These are phyloP conservation scores for Bugulina stolonifera DNA, from an alignment of 2,888 invertebrate species.

Conservation along the genomic window DNA sequence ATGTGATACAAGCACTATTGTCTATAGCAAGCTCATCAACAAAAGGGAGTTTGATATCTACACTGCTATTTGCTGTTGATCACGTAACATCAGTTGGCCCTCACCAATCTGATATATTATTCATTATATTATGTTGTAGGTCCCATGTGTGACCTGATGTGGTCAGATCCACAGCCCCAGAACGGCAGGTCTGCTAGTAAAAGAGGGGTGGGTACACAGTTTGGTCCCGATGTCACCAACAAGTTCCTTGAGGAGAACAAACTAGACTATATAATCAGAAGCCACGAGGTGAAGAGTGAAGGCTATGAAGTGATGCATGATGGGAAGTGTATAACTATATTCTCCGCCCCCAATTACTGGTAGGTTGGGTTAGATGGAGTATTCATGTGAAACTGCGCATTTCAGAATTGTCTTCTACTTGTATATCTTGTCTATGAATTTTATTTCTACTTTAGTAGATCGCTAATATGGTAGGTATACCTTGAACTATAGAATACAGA, in stretches of 20 bases:
- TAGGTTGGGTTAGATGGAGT: constrained; percentile 49
- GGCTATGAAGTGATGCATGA: constrained; percentile 93
- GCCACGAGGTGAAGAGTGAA: constrained; percentile 93
- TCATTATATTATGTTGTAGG: constrained; percentile 54
- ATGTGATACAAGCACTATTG: too few relatives aligned
- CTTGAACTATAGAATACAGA: too few relatives aligned
- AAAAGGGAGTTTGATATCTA: too few relatives aligned
- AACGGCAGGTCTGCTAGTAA: constrained; percentile 84
- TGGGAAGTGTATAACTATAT: constrained; percentile 94
- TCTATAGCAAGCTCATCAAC: too few relatives aligned
- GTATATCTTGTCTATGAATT: neutral
- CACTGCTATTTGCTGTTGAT: too few relatives aligned
- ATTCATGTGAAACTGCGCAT: neutral
- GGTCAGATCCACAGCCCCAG: constrained; percentile 95
- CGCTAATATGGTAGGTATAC: too few relatives aligned
- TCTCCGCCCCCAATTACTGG: constrained; percentile 99
- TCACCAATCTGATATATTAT: too few relatives aligned
- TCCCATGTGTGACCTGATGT: constrained; percentile 94
- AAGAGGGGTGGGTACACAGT: constrained; percentile 95
- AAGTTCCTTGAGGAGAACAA: constrained; percentile 72
- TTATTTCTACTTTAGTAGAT: too few relatives aligned
- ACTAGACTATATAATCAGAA: constrained; percentile 86
- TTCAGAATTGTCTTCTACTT: neutral
- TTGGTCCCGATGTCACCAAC: constrained; percentile 93
- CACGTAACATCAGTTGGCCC: too few relatives aligned